These are phyloP conservation scores for Mirounga angustirostris DNA, from an alignment of 2,113 vertebrate genomes.

Conservation along the genomic window DNA sequence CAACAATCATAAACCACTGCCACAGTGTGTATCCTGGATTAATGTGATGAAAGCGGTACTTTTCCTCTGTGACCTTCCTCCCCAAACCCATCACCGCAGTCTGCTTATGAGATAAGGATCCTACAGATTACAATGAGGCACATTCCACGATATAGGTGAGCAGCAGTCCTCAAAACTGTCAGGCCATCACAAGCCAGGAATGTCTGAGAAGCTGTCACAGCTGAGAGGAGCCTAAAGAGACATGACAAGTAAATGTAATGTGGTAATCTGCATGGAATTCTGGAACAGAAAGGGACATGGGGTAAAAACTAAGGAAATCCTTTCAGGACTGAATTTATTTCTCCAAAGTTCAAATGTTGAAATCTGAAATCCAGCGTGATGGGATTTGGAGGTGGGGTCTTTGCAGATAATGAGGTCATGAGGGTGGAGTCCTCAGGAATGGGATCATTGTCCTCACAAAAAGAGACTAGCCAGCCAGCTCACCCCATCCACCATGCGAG, in stretches of 20 bases:
- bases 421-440: not conserved
- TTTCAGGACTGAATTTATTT: not conserved
- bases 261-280: not conserved
- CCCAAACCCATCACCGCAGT: not conserved
- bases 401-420: not conserved
- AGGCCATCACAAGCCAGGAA: not conserved
- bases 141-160: not conserved
- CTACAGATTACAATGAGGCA: not conserved
- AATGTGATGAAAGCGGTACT: not conserved
- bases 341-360: not conserved
- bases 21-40: not conserved
- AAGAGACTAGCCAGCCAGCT: not conserved
- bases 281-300: not conserved
- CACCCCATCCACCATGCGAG: not conserved
- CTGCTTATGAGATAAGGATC: not conserved
- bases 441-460: not conserved
- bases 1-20: not conserved
- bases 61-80: not conserved
- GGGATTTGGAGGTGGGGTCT: not conserved
- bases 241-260: not conserved
- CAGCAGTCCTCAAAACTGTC: not conserved
- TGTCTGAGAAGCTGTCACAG: not conserved
- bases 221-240: not conserved
- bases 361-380: not conserved
- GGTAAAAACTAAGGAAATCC: not conserved